A percentile compares a stretch with the other conserved stretches of the same genome.
Conservation (phyloP, 2,888 invertebrate genomes). For the Diaphora mendica region DNA sequence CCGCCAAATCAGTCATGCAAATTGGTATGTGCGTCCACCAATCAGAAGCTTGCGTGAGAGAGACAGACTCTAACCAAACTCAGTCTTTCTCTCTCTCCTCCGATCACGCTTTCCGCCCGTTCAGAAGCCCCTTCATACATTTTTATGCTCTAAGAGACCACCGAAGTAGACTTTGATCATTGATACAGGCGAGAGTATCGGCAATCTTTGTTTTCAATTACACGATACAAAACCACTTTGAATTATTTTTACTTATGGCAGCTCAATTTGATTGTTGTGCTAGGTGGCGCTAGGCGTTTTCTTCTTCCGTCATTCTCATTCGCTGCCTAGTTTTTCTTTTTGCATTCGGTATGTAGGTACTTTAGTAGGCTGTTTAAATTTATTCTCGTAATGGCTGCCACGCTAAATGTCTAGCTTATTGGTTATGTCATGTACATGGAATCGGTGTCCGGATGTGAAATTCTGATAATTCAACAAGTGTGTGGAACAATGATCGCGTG, state of each 20-base stretch:
- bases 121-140: no score
- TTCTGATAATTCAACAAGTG: conserved; percentile 75
- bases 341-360: conserved; percentile 71
- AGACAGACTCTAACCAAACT: no score
- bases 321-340: conserved; percentile 80
- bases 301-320: conserved; percentile 77
- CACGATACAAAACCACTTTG: conserved; percentile 5
- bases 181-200: conserved; percentile 22
- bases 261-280: conserved; percentile 55
- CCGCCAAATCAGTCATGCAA: no score
- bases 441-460: conserved; percentile 65
- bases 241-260: conserved; percentile 46
- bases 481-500: conserved; percentile 76
- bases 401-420: conserved; percentile 81
- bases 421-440: conserved; percentile 81
- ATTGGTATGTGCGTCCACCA: no score
- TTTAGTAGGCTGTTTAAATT: conserved; percentile 76
- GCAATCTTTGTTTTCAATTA: conserved; percentile 37
- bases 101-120: no score
- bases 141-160: no score
- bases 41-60: no score
- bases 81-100: no score
- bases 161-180: not conserved
- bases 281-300: conserved; percentile 77
- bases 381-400: conserved; percentile 85